Evolutionary conservation across 2,888 invertebrate species (phyloP), one percentile per base, ranked within the genome.

Genomic region (Nematopogon swammerdamellus): DNA sequence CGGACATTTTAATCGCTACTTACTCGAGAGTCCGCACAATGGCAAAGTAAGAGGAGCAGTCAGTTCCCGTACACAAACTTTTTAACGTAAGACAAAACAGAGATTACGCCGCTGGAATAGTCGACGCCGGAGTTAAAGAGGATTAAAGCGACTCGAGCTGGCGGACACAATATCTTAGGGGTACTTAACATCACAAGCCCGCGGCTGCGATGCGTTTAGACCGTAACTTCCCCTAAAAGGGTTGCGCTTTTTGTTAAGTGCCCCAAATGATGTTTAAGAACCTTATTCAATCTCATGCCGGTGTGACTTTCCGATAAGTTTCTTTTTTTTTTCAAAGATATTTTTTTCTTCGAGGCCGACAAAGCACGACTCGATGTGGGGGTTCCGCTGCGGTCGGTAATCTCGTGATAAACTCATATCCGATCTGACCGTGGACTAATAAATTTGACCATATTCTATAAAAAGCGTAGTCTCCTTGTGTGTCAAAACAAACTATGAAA

Each of bases 171-270:
- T 36, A 36, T 36, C 36, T 36, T 6, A 14, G 36, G 76, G 70
- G 68, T 72, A 71, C 72, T 75, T 71, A 71, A 72, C 68, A 72
- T 73, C 72, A 74, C 74, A 72, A 72, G 73, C 69, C 70, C 67
- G 66, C 68, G 65, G 65, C 63, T 19, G 47, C 45, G 62, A 73
- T 68, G 65, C 65, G 67, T 66, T 72, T 72, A 68, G 68, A 64
- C 68, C 68, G 68, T 72, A 73, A 75, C 71, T 73, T 68, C 67
- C 67, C 65, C 70, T 63, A 63, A 75, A 77, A 75, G 75, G 75
- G 73, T 76, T 77, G 75, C 68, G 64, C 68, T 76, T 77, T 75
- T 74, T 77, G 68, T 76, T 62, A 67, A 36, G 36, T 36, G 36
- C 36, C 36, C n/a, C 36, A 36, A 65, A 73, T 70, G 70, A 72